Conservation (phyloP, 2,888 invertebrate species). For the Ophion slaviceki region DNA sequence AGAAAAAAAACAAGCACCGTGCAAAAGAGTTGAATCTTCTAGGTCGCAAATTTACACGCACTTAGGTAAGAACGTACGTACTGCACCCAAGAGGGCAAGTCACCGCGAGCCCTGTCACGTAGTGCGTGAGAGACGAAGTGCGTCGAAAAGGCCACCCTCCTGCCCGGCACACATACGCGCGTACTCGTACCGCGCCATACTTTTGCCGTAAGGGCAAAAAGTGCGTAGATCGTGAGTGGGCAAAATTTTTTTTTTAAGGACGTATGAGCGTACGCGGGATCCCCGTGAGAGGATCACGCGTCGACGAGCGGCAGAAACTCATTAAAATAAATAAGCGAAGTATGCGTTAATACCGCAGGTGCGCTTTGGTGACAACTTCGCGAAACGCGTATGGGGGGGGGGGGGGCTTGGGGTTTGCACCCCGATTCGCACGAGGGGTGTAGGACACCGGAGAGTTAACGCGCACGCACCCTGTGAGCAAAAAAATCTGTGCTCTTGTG, state of each 20-base stretch:
- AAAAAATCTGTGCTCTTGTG: background rate
- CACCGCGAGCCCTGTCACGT: slow-evolving; percentile 53
- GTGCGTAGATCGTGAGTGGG: slow-evolving; percentile 56
- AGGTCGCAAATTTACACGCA: background rate
- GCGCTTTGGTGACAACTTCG: slow-evolving; percentile 22
- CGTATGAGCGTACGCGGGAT: slow-evolving; percentile 12
- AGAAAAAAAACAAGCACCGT: too few species aligned
- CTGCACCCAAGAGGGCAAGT: background rate
- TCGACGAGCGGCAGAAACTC: slow-evolving; percentile 72
- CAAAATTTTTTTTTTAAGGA: slow-evolving; percentile 46
- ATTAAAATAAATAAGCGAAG: slow-evolving; percentile 79
- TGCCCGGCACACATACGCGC: background rate
- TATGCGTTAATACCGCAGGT: slow-evolving; percentile 62
- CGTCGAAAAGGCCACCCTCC: slow-evolving; percentile 11
- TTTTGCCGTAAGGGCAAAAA: slow-evolving; percentile 52
- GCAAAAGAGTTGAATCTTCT: too few species aligned
- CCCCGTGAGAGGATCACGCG: slow-evolving; percentile 69
- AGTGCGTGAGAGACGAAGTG: slow-evolving; percentile 57
- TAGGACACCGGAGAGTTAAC: background rate
- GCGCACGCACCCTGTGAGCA: background rate
- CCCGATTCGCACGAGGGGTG: background rate
- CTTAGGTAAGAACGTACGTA: background rate
- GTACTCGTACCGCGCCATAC: background rate
- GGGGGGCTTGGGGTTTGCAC: too few species aligned
- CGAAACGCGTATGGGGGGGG: background rate